Base-by-base conservation (phyloP, 2,113 vertebrate species). In the Hippoglossus stenolepis region DNA sequence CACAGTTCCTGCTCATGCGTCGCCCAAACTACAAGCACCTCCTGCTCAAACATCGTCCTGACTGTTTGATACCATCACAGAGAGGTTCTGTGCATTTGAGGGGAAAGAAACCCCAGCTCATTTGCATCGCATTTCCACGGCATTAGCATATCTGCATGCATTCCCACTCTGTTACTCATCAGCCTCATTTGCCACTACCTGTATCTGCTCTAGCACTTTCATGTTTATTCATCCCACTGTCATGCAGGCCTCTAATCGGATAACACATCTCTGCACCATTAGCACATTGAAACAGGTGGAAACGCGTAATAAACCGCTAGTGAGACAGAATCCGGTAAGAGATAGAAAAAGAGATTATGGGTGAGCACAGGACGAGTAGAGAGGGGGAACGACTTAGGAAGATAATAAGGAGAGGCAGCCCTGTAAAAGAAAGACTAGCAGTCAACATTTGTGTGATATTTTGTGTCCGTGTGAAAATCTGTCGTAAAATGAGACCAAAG, bases 141-240 rank as follows among this genome's bases (percentile, higher is more conserved):
- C 64, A 87, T 89, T 90, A 82, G 67, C 90, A 91, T 91, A 70
- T 67, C 70, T 12, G 38, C 73, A 54, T 3, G 61, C 70, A 23
- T 79, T 66, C 65, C 47, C 59, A 60, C 62, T 54, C 56, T 75
- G 58, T 78, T 64, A 66, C 78, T 83, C 75, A 70, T 81, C 82
- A 73, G 73, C 64, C 74, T 89, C 75, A 75, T 87, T 86, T 87
- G 47, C 77, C 73, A 56, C 70, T 81, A 83, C 85, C 84, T 85
- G 20, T n/a, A 20, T 10, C 51, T 54, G 80, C 84, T 84, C 57
- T 20, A 17, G 51, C 79, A 79, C 77, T 75, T 85, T 69, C 76
- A 89, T 90, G 85, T 89, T 83, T 91, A 89, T 89, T 87, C 84
- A 90, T 89, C 69, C 75, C 51, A 24, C 66, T 78, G 75, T 64